A percentile compares a stretch with the other conserved stretches of the same genome.
These are phyloP conservation scores for Hippoglossus hippoglossus DNA, from an alignment of 2,797 vertebrate genomes.

Conservation along the genomic window DNA sequence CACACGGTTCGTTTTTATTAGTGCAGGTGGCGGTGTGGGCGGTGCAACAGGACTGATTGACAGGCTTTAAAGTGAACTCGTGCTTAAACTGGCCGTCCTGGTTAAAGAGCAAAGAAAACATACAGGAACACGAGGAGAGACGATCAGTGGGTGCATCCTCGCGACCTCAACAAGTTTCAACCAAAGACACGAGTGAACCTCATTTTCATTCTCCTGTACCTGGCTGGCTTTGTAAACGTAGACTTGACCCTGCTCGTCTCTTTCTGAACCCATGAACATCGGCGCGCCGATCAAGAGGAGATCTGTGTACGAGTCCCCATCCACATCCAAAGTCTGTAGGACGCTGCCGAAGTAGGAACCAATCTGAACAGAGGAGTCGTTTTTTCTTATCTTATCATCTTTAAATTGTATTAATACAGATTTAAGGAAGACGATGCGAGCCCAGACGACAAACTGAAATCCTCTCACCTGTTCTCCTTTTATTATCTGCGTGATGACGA, in stretches of 20 bases:
- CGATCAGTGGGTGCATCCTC: neutral
- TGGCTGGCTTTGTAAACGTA: slow-evolving; percentile 91
- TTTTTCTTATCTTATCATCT: too few species aligned
- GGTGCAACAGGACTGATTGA: slow-evolving; percentile 91
- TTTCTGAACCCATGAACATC: slow-evolving; percentile 95
- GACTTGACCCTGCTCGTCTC: slow-evolving; percentile 95
- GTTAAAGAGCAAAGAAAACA: slow-evolving; percentile 5
- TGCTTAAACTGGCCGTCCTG: slow-evolving; percentile 87
- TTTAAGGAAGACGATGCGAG: neutral
- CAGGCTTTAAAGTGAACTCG: slow-evolving; percentile 91
- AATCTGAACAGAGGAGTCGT: slow-evolving; percentile 82
- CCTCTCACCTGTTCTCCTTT: slow-evolving; percentile 91
- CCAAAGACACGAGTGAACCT: neutral
- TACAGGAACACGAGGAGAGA: neutral
- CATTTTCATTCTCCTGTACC: slow-evolving; percentile 75
- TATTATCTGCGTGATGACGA: slow-evolving; percentile 88
- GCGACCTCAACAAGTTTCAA: neutral
- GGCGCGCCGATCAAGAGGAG: slow-evolving; percentile 94
- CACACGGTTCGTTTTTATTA: slow-evolving; percentile 91
- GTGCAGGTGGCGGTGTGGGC: slow-evolving; percentile 84
- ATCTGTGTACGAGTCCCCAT: slow-evolving; percentile 91
- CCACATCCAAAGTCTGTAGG: slow-evolving; percentile 90
- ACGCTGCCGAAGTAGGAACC: slow-evolving; percentile 97
- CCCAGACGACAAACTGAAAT: too few species aligned
- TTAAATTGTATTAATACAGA: neutral